Evolutionary conservation across 2,113 vertebrate genomes (phyloP), one percentile per base, ranked within the genome.

Genomic region (Lepisosteus osseus): DNA sequence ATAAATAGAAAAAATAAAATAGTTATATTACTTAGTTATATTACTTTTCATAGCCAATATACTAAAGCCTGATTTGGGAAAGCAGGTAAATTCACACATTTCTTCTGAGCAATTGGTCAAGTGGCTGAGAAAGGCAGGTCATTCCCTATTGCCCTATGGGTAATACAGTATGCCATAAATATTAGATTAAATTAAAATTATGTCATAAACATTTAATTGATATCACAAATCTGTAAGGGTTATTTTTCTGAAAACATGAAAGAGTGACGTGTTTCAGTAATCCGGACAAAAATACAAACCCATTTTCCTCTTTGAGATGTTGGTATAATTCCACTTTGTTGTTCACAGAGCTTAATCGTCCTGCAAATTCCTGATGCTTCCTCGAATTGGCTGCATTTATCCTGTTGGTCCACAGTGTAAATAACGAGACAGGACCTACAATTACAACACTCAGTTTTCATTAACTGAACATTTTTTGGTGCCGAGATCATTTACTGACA

Each of bases 271-370:
- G 15, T 43, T 3, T 72, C 54, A 45, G n/a, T 47, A 29, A 29
- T 29, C 29, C 29, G 29, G 2, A 29, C 29, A 59, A 68, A 65
- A 76, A 82, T 82, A 93, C 95, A 70, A 79, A 99, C 97, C 97
- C 97, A 17, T 98, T 98, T 82, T 99, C 97, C 4, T 99, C 97
- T 86, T 99, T 99, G 72, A 99, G 93, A 79, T 98, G 95, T 84
- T 99, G 96, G 83, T 99, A 99, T 3, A 99, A 82, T 78, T 99
- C 97, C 12, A 95, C 94, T 88, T 95, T 97, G 83, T 95, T 96
- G 85, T 96, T 96, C 71, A 98, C 91, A 3, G 97, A 98, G 76
- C 91, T 96, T 78, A 93, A 84, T 64, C 97, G 93, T 6, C 97
- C 97, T 15, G 90, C 87, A 83, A 99, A 99, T 85, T 99, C 97